Base-by-base conservation (phyloP, 2,888 invertebrate genomes). In the Barypeithes pellucidus region DNA sequence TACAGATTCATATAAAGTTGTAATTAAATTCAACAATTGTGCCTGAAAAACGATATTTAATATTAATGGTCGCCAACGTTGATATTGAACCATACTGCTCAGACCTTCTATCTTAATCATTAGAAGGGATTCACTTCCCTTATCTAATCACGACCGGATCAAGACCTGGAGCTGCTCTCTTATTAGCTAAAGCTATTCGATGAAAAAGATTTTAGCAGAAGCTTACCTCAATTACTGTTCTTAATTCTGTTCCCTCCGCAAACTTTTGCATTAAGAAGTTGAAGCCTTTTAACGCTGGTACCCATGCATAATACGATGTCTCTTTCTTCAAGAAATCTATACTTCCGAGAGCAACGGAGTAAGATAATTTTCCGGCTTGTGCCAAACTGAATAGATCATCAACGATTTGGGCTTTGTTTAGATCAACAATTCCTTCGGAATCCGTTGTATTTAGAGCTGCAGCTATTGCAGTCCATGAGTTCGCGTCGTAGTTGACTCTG, bases 321-420 rank as follows among this genome's bases (percentile, higher is more conserved):
- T 94, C 93, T n/a, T 88, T 86, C 63, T 86, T 84, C 70, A 96
- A 86, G 86, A 95, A 96, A 0, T 89, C 87, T 0, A 93, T 87
- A 16, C 93, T 88, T 18, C 88, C 86, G 57, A 96, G 87, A 0
- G 92, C 90, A 20, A 88, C 83, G 0, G 85, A 83, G 80, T 93
- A 93, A 0, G 22, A 45, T 7, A 78, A 14, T 41, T 70, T 61
- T 3, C 90, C 90, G 65, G 90, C 88, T 68, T 89, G 86, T 4
- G 92, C 92, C 66, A 92, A 84, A 77, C 89, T 90, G 74, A 91
- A 89, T 3, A 91, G 86, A 83, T 97, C 96, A 78, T 94, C 93
- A 0, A 96, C 85, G 8, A 92, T 81, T 71, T 95, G 93, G 0
- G 94, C 95, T 52, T 95, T 89, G 84, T 94, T 94, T 11, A 91